Evolutionary conservation across 2,888 invertebrate genomes (phyloP).

Genomic region (Habroteleia sp.): DNA sequence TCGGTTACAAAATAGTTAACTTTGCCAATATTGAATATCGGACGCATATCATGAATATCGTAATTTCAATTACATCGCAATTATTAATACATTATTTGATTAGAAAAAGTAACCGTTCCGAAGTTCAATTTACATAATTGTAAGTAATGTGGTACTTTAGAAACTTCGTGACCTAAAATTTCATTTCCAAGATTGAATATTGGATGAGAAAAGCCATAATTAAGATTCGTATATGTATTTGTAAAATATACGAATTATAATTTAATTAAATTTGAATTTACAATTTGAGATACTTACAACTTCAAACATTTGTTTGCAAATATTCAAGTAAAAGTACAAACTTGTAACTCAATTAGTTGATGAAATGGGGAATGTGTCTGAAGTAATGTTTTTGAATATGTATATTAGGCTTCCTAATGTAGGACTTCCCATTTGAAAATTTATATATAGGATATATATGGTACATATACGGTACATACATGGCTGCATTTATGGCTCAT

Average conservation of each 20-base stretch:
- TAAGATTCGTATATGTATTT: constrained; percentile 31
- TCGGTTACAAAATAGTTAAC: constrained; percentile 52
- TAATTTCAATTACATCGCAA: constrained; percentile 53
- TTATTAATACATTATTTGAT: constrained; percentile 51
- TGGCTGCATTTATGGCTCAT: no score
- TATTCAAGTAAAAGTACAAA: no score
- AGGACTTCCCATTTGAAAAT: no score
- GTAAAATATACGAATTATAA: no score
- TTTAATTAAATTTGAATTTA: no score
- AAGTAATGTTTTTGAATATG: no score
- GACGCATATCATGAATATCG: constrained; percentile 50
- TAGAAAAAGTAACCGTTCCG: constrained; percentile 45
- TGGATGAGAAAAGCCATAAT: constrained; percentile 40
- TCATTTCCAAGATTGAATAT: constrained; percentile 56
- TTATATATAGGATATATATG: no score
- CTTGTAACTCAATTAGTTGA: no score
- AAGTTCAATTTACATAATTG: constrained; percentile 47
- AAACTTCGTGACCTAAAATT: constrained; percentile 49
- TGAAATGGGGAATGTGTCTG: no score
- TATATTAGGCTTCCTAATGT: no score
- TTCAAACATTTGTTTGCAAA: no score
- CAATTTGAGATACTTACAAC: background rate
- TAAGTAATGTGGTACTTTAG: constrained; percentile 59
- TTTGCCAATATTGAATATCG: constrained; percentile 48
- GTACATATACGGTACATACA: no score